A percentile compares a stretch with the other conserved stretches of the same genome.
Evolutionary conservation across 1,140 invertebrate species (phyloP).

Genomic region (Monomorium pharaonis): DNA sequence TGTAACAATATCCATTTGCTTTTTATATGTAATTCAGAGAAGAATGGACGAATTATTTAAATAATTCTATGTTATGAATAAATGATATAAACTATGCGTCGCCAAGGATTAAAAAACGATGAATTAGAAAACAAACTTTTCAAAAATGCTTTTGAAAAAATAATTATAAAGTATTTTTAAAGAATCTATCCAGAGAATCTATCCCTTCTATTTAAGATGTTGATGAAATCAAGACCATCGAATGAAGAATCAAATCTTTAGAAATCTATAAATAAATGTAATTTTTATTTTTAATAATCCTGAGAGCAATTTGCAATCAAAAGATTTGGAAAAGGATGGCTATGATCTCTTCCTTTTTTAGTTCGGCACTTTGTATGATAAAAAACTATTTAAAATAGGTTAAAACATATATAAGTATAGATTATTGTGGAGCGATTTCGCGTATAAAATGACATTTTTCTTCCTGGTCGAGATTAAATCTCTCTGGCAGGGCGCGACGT

Average conservation of each 20-base stretch:
- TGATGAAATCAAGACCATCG: neutral
- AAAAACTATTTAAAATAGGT: constrained; percentile 23
- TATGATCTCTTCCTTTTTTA: neutral
- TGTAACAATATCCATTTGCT: neutral
- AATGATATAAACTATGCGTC: neutral
- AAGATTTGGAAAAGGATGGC: neutral
- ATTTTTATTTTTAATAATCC: neutral
- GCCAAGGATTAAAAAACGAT: neutral
- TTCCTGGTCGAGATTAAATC: constrained; percentile 57
- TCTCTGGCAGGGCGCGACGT: constrained; percentile 53
- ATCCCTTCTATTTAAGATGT: neutral
- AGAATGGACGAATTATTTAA: neutral
- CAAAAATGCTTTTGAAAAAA: neutral
- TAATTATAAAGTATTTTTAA: neutral
- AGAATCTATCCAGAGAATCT: neutral
- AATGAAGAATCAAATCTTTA: neutral
- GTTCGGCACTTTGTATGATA: neutral
- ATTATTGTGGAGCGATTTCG: constrained; percentile 48
- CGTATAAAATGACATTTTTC: constrained; percentile 40
- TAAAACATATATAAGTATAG: neutral
- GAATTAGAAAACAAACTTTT: neutral
- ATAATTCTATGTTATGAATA: neutral
- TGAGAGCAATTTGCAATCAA: neutral
- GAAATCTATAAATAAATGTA: neutral
- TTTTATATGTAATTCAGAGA: neutral